phyloP scores from a whole-genome alignment of 2,888 invertebrate species.

The Schrankia costaestrigalis region DNA sequence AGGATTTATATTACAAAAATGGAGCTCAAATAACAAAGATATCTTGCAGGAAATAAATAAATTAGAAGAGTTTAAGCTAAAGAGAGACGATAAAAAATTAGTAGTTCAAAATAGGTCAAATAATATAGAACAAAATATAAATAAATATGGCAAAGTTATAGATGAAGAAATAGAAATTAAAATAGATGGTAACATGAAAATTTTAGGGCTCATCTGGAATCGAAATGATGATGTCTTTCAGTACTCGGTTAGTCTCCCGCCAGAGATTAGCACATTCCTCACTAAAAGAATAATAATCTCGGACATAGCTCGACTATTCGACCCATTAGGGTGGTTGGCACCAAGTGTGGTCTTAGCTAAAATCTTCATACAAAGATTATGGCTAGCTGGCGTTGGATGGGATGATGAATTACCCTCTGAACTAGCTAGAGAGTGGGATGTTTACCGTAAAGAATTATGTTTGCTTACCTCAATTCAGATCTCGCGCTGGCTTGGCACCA shows the following conservation, averaged over 20 bases:
- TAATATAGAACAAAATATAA: constrained; percentile 6
- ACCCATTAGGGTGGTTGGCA: no score
- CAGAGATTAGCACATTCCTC: constrained; percentile 4
- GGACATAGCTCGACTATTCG: no score
- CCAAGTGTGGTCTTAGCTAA: constrained; percentile 8
- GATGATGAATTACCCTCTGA: constrained; percentile 6
- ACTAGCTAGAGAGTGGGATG: constrained; percentile 18
- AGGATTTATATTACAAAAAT: constrained; percentile 6
- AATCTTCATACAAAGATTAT: constrained; percentile 4
- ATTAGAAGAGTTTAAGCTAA: no score
- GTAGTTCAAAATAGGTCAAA: neutral
- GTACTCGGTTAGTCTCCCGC: constrained; percentile 18
- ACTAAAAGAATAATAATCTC: constrained; percentile 27
- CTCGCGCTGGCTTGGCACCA: constrained; percentile 20
- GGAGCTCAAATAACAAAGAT: constrained; percentile 4
- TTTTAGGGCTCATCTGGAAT: no score
- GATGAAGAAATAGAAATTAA: no score
- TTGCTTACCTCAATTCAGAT: constrained; percentile 8
- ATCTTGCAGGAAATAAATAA: no score
- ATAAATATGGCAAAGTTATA: constrained; percentile 18
- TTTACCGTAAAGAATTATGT: constrained; percentile 12
- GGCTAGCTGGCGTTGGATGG: constrained; percentile 11
- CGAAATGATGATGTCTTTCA: constrained; percentile 14
- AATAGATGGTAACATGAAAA: no score
- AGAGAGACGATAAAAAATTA: no score